Percentiles rank a stretch among this genome's conserved stretches.
phyloP scores from a whole-genome alignment of 1,140 invertebrate genomes.

The Papilio helenus region DNA sequence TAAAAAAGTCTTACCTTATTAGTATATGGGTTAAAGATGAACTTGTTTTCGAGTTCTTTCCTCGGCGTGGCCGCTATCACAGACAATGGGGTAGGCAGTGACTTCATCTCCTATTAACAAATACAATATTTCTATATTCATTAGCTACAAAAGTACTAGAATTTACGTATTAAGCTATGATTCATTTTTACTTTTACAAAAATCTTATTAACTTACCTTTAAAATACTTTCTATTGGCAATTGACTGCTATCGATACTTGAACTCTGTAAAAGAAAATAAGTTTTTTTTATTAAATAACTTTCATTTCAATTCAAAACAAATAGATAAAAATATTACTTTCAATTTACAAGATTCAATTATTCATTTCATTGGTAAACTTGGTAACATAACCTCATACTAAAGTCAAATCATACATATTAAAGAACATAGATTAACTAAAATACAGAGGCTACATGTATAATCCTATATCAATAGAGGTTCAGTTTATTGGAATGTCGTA shows the following conservation, averaged over 20 bases:
- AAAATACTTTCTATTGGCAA: constrained; percentile 80
- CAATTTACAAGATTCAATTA: too few relatives aligned
- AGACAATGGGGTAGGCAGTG: constrained; percentile 84
- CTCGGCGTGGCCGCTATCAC: constrained; percentile 86
- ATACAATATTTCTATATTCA: neutral
- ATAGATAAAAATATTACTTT: too few relatives aligned
- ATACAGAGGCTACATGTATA: neutral
- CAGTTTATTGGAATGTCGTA: neutral
- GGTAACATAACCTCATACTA: too few relatives aligned
- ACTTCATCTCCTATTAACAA: constrained; percentile 84
- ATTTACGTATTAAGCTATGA: too few relatives aligned
- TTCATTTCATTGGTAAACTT: too few relatives aligned
- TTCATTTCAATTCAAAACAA: neutral
- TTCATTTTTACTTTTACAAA: neutral
- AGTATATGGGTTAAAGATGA: constrained; percentile 85
- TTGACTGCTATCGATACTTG: constrained; percentile 75
- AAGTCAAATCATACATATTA: neutral
- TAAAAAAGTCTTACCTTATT: constrained; percentile 82
- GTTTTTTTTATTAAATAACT: neutral
- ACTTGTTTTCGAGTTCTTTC: constrained; percentile 86
- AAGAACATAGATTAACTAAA: neutral
- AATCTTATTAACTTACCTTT: constrained; percentile 62
- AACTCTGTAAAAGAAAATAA: constrained; percentile 64
- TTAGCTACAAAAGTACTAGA: neutral
- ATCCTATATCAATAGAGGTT: neutral